Evolutionary conservation across 64 coral and sea anemone genomes (phyloP).

Genomic region (Porites australiensis): DNA sequence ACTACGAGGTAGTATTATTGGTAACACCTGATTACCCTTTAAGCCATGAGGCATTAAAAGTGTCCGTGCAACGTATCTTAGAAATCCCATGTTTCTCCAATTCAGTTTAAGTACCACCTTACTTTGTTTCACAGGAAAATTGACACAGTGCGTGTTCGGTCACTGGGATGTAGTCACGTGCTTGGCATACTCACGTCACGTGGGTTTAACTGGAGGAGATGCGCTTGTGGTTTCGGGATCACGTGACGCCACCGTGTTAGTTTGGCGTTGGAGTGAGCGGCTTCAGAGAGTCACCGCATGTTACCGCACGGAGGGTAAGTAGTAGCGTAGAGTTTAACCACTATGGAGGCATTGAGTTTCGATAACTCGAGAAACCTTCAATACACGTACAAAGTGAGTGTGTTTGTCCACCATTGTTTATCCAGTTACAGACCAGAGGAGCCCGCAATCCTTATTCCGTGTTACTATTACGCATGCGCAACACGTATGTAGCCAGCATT

Average conservation of each 20-base stretch:
- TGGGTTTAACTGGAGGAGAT: constrained; percentile 69
- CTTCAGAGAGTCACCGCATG: constrained; percentile 75
- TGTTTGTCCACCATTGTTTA: too few species aligned
- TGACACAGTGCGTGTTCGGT: constrained; percentile 96
- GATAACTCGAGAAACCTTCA: neutral
- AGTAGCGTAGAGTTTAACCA: neutral
- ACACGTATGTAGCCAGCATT: too few species aligned
- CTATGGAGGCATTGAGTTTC: too few species aligned
- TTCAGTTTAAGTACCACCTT: too few species aligned
- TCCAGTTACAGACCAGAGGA: too few species aligned
- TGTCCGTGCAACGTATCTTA: too few species aligned
- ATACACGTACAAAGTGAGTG: neutral
- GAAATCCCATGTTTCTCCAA: too few species aligned
- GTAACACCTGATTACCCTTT: too few species aligned
- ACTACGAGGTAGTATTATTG: too few species aligned
- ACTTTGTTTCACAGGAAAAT: constrained; percentile 65
- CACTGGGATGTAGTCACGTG: constrained; percentile 97
- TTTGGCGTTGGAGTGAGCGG: constrained; percentile 95
- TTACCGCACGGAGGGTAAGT: constrained; percentile 72
- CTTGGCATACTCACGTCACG: constrained; percentile 89
- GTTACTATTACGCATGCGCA: too few species aligned
- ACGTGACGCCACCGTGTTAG: constrained; percentile 95
- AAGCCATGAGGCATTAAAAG: too few species aligned
- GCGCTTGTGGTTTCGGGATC: constrained; percentile 93
- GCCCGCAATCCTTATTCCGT: too few species aligned